These are phyloP conservation scores for Cheilosia pagana DNA, from an alignment of 2,888 invertebrate species.

Conservation along the genomic window DNA sequence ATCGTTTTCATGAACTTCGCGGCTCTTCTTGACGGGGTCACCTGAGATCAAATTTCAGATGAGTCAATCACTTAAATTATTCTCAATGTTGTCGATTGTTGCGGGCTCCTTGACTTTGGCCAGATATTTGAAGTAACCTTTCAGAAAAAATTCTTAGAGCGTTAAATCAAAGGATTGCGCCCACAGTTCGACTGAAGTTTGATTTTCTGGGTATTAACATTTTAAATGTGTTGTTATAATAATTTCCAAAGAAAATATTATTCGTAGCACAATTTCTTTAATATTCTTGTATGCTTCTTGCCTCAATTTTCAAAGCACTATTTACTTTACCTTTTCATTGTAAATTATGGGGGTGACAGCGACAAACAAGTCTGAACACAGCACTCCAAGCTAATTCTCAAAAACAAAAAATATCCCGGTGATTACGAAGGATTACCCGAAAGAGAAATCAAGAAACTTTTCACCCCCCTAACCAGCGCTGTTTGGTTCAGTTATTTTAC, in stretches of 20 bases:
- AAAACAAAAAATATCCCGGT: background rate
- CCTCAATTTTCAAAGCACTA: background rate
- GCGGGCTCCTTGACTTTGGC: no score
- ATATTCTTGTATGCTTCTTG: background rate
- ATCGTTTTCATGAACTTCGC: no score
- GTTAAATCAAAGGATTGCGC: no score
- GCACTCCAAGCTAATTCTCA: background rate
- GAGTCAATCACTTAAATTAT: no score
- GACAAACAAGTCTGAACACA: slow-evolving; percentile 1
- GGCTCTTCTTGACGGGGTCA: no score
- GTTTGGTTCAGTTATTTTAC: slow-evolving; percentile 6
- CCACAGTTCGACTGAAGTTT: no score
- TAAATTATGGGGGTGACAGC: background rate
- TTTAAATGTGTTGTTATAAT: no score
- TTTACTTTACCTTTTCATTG: background rate
- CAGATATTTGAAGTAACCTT: no score
- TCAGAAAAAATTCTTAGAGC: no score
- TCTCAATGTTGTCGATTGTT: no score
- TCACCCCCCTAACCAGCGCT: background rate
- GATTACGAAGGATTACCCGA: background rate
- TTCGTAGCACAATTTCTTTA: background rate
- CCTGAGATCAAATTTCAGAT: no score
- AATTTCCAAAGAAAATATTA: background rate
- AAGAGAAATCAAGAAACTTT: slow-evolving; percentile 7
- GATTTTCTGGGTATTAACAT: no score